Percentiles rank a stretch among this genome's conserved stretches.
phyloP scores from a whole-genome alignment of 2,888 invertebrate species.

The Syrphus vitripennis region DNA sequence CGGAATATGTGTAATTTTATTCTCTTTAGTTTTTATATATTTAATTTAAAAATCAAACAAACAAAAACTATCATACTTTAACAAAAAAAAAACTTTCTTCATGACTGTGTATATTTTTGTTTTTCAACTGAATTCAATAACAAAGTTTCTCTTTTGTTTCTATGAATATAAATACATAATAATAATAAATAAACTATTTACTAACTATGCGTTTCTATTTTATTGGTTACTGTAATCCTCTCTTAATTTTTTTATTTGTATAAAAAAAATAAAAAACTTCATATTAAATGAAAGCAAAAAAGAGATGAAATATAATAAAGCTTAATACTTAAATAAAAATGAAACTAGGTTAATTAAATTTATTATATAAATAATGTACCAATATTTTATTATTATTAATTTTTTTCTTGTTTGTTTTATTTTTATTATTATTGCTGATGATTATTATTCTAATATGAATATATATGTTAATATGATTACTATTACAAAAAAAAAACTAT shows the following conservation, averaged over 20 bases:
- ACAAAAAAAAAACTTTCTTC: conserved; percentile 33
- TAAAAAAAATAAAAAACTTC: conserved; percentile 36
- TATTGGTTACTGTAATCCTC: conserved; percentile 54
- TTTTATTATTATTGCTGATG: conserved; percentile 67
- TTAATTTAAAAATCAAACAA: neutral
- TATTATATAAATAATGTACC: conserved; percentile 59
- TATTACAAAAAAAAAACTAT: conserved; percentile 61
- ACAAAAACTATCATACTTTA: conserved; percentile 21
- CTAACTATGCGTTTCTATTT: conserved; percentile 49
- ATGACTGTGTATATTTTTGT: conserved; percentile 66
- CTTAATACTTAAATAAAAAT: conserved; percentile 32
- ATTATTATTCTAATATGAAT: conserved; percentile 70
- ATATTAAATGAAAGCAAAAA: conserved; percentile 14
- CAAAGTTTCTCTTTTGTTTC: conserved; percentile 44
- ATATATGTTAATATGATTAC: conserved; percentile 70
- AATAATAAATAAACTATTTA: conserved; percentile 32
- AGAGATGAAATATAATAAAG: conserved; percentile 11
- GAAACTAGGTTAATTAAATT: conserved; percentile 65
- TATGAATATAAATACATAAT: conserved; percentile 28
- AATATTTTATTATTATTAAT: conserved; percentile 61
- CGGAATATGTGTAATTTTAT: conserved; percentile 61
- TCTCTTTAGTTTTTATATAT: conserved; percentile 25
- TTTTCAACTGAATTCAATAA: conserved; percentile 32
- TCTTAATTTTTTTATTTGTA: conserved; percentile 47
- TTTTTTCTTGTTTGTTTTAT: conserved; percentile 67